Evolutionary conservation across 2,888 invertebrate genomes (phyloP), one percentile per base, ranked within the genome.

Genomic region (Blera fallax): DNA sequence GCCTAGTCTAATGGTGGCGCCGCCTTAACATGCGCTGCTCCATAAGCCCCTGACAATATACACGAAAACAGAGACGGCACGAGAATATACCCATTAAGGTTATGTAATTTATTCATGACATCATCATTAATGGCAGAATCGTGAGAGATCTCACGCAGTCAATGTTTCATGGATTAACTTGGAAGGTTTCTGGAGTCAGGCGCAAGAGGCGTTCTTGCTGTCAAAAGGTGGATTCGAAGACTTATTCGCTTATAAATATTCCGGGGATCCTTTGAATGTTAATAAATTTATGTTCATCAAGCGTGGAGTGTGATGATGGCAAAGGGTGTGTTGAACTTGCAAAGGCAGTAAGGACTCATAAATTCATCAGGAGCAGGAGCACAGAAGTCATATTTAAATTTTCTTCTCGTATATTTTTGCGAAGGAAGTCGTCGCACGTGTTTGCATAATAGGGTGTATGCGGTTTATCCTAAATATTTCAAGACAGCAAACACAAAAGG

Each of bases 61-160:
- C 48, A 56, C 24, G n/a, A 34, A 62, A 29, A 52, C 69, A 56
- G 27, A 52, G 58, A 24, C 52, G 62, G 54, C 43, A 32, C 37
- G 32, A 81, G 64, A 54, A 77, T 43, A 81, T 77, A 77, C 60
- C 85, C 85, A 85, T 85, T 85, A 85, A 76, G 60, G 76, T 81
- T 85, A 72, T 81, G 76, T 85, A 81, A 85, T 85, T 85, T 85
- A 85, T 85, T 85, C 85, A 85, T 85, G 85, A 85, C 85, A 85
- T 81, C 85, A 85, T 81, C 85, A 85, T 85, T 85, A 85, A 85
- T 81, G 85, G 81, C 76, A 40, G 43, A 85, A 77, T 81, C 85
- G 85, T 85, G 85, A 85, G 85, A 85, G 80, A 76, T 85, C 76
- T 58, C 72, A 74, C 77, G 74, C 80, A 79, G 74, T 64, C 80